phyloP scores from a whole-genome alignment of 2,797 vertebrate genomes.

The Chaenodraco wilsoni region DNA sequence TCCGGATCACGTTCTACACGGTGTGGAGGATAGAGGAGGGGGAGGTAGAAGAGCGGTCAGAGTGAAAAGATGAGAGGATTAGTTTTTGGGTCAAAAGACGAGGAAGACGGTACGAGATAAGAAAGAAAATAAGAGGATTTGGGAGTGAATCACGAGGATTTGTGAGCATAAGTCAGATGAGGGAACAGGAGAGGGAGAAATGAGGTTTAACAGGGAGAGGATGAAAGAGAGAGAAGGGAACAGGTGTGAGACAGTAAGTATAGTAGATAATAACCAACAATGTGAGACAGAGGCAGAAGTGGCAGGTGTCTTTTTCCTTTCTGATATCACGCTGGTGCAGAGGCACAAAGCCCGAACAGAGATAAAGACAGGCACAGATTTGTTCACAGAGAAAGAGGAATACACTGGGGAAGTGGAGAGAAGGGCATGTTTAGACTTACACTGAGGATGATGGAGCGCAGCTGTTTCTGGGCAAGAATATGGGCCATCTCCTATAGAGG shows the following conservation, averaged over 20 bases:
- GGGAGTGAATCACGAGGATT: conserved; percentile 44
- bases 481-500: conserved; percentile 94
- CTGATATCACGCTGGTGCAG: conserved; percentile 40
- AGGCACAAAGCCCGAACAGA: conserved; percentile 19
- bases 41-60: background rate
- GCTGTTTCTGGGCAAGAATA: conserved; percentile 96
- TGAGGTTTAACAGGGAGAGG: conserved; percentile 24
- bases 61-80: conserved; percentile 13
- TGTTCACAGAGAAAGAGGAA: background rate
- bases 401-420: conserved; percentile 15
- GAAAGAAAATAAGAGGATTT: conserved; percentile 54
- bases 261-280: conserved; percentile 48
- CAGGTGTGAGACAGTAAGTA: conserved; percentile 48
- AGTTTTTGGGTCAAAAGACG: conserved; percentile 29
- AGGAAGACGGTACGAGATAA: conserved; percentile 27
- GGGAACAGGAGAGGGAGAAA: conserved; percentile 31
- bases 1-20: conserved; percentile 83
- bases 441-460: conserved; percentile 94
- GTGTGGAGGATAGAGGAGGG: background rate
- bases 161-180: conserved; percentile 31
- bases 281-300: conserved; percentile 31
- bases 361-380: conserved; percentile 23
- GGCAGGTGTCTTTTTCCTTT: conserved; percentile 48
- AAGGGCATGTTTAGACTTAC: conserved; percentile 83
- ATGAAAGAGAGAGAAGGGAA: conserved; percentile 38